phyloP scores from a whole-genome alignment of 1,140 invertebrate genomes.

The Apis cerana region DNA sequence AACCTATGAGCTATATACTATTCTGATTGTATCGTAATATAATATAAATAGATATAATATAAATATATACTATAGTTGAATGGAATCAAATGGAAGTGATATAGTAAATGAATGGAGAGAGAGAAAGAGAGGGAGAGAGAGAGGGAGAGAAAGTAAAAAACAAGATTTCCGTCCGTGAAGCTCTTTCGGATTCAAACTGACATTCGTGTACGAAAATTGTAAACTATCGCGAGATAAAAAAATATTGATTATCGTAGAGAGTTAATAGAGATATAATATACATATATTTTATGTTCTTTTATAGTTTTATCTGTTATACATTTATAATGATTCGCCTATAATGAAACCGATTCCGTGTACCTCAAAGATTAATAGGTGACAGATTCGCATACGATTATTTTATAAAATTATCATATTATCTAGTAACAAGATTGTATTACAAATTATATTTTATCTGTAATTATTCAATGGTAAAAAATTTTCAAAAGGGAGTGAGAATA shows the following conservation, averaged over 20 bases:
- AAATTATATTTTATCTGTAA: conserved; percentile 12
- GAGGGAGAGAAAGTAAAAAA: neutral
- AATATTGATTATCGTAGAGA: conserved; percentile 26
- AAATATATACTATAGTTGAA: no score
- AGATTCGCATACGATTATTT: neutral
- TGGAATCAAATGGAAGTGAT: neutral
- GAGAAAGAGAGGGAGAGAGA: no score
- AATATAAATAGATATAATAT: neutral
- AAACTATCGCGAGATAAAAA: conserved; percentile 9
- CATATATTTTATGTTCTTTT: conserved; percentile 14
- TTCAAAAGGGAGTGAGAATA: neutral
- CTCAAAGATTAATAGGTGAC: neutral
- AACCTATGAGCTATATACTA: neutral
- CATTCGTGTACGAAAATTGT: neutral
- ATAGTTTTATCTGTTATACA: neutral
- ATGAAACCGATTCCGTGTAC: neutral
- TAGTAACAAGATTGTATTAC: conserved; percentile 17
- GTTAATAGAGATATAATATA: conserved; percentile 24
- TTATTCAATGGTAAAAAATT: neutral
- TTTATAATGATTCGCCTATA: neutral
- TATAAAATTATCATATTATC: neutral
- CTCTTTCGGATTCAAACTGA: conserved; percentile 18
- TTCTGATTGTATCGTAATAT: neutral
- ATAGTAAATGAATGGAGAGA: neutral
- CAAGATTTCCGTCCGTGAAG: neutral